Conservation (phyloP, 2,113 vertebrate genomes). For the Delphinus delphis region DNA sequence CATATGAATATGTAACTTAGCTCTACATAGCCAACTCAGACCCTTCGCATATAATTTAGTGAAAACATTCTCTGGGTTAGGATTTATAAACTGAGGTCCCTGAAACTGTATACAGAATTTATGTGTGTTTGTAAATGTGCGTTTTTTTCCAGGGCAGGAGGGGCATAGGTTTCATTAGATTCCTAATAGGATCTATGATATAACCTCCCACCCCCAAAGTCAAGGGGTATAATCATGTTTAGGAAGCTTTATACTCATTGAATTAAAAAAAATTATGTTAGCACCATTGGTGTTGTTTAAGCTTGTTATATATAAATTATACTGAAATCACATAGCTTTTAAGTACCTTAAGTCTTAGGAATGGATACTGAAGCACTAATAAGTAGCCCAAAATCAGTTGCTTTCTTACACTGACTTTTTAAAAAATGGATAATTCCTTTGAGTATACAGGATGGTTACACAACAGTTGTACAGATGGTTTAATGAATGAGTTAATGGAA, state of each 20-base stretch:
- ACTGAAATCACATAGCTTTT: background rate
- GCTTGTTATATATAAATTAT: background rate
- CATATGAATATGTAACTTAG: background rate
- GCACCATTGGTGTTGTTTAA: background rate
- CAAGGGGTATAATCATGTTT: slow-evolving; percentile 20
- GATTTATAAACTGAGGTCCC: background rate
- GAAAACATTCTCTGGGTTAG: background rate
- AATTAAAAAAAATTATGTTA: background rate
- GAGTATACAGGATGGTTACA: background rate
- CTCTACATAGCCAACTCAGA: background rate
- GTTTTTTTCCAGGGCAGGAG: slow-evolving; percentile 3
- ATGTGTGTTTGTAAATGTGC: background rate
- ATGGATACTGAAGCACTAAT: background rate
- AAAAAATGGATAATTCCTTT: slow-evolving; percentile 32
- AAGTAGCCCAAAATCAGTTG: slow-evolving; percentile 4
- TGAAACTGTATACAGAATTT: background rate
- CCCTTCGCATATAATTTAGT: background rate
- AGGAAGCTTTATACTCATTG: background rate
- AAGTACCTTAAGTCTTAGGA: slow-evolving; percentile 7
- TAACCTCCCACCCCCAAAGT: background rate
- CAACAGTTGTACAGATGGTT: background rate
- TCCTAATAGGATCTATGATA: background rate
- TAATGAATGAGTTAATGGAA: slow-evolving; percentile 1
- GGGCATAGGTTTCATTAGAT: background rate
- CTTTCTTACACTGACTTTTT: background rate